Percentiles rank a stretch among this genome's conserved stretches.
phyloP scores from a whole-genome alignment of 2,113 vertebrate species.

The Plecotus auritus region DNA sequence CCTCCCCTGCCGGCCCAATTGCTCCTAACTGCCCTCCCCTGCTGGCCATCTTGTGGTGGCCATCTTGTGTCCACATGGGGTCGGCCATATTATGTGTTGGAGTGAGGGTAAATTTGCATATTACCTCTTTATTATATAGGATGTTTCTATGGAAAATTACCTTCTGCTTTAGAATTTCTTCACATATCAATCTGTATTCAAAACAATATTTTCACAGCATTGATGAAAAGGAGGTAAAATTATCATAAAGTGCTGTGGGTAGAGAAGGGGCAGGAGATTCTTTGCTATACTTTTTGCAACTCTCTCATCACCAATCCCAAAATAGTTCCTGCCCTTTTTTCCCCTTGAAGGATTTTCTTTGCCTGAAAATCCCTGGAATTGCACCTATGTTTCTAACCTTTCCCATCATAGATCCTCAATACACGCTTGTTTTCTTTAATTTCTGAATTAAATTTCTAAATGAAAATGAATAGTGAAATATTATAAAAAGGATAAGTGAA shows the following conservation, averaged over 20 bases:
- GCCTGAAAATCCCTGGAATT: neutral
- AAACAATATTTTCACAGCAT: neutral
- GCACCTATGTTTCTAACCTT: neutral
- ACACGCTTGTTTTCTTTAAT: neutral
- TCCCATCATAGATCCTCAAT: neutral
- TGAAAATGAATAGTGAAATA: neutral
- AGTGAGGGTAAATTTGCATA: too few species aligned
- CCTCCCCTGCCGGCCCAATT: too few species aligned
- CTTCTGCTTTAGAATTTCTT: constrained; percentile 26
- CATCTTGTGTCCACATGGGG: too few species aligned
- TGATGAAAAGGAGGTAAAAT: neutral
- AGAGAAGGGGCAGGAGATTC: neutral
- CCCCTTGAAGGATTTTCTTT: neutral
- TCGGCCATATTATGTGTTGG: too few species aligned
- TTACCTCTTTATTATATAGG: too few species aligned
- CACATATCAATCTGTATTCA: neutral
- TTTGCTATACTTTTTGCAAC: neutral
- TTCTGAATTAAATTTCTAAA: constrained; percentile 10
- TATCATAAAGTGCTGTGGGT: neutral
- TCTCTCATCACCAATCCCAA: neutral
- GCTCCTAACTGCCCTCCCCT: too few species aligned
- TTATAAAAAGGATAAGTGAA: neutral
- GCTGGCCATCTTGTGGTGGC: too few species aligned
- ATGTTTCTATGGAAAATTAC: neutral
- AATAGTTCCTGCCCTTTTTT: neutral